Percentiles rank a stretch among this genome's conserved stretches.
Conservation (phyloP, 1,140 invertebrate species). For the Drosophila subobscura region DNA sequence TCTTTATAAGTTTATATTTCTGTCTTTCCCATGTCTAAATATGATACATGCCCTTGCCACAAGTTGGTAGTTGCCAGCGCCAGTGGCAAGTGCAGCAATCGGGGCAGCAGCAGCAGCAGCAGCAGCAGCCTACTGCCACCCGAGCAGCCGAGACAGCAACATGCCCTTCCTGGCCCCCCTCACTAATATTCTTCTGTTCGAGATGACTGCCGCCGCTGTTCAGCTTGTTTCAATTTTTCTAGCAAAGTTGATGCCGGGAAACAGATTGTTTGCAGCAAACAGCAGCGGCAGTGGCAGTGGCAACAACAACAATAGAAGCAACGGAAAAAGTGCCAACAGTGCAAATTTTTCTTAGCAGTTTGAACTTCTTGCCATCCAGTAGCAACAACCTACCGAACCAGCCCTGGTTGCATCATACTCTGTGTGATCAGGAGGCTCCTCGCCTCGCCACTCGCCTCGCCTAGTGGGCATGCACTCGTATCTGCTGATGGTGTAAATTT, state of each 20-base stretch:
- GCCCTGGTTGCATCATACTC: conserved; percentile 11
- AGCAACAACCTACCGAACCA: background rate
- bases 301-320: conserved; percentile 11
- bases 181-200: conserved; percentile 56
- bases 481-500: conserved; percentile 82
- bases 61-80: conserved; percentile 30
- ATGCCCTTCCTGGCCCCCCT: background rate
- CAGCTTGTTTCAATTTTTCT: conserved; percentile 74
- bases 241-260: conserved; percentile 64
- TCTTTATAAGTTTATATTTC: conserved; percentile 78
- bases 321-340: conserved; percentile 60
- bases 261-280: conserved; percentile 76
- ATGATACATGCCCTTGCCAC: conserved; percentile 63
- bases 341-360: conserved; percentile 76
- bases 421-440: conserved; percentile 47
- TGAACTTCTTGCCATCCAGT: conserved; percentile 54
- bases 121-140: conserved; percentile 25
- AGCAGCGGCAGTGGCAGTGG: conserved; percentile 15
- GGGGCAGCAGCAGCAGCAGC: background rate
- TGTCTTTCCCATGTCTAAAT: conserved; percentile 74
- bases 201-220: conserved; percentile 55
- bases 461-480: conserved; percentile 60
- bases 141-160: background rate
- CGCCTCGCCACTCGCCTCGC: conserved; percentile 10
- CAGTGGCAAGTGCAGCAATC: conserved; percentile 29